Evolutionary conservation across 1,140 invertebrate genomes (phyloP).

Genomic region (Drosophila carrolli): DNA sequence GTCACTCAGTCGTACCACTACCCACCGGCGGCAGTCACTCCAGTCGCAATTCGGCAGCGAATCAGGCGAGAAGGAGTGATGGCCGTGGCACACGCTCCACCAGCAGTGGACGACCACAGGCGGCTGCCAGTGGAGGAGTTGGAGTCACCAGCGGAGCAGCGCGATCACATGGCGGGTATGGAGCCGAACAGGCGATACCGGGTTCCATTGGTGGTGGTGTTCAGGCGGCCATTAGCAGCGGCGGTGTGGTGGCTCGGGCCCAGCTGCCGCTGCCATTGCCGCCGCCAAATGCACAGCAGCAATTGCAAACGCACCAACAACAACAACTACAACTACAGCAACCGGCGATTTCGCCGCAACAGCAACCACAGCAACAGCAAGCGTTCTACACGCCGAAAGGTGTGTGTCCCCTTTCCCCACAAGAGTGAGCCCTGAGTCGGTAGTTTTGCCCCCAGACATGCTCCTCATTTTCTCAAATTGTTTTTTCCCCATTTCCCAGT

Average conservation of each 20-base stretch:
- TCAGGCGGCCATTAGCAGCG: slow-evolving; percentile 76
- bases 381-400: slow-evolving; percentile 90
- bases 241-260: slow-evolving; percentile 73
- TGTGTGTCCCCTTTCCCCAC: slow-evolving; percentile 72
- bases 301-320: slow-evolving; percentile 65
- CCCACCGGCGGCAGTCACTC: slow-evolving; percentile 70
- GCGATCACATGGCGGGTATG: slow-evolving; percentile 85
- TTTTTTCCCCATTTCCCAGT: not conserved
- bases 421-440: slow-evolving; percentile 38
- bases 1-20: slow-evolving; percentile 71
- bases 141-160: slow-evolving; percentile 32
- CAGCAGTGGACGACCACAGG: slow-evolving; percentile 85
- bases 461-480: slow-evolving; percentile 48
- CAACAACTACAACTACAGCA: slow-evolving; percentile 68
- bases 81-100: slow-evolving; percentile 64
- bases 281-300: slow-evolving; percentile 68
- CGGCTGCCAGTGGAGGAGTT: slow-evolving; percentile 6
- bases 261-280: slow-evolving; percentile 80
- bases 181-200: slow-evolving; percentile 69
- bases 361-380: slow-evolving; percentile 57
- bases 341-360: slow-evolving; percentile 61
- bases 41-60: slow-evolving; percentile 63
- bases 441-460: slow-evolving; percentile 29
- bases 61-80: slow-evolving; percentile 73
- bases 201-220: slow-evolving; percentile 82